Percentiles rank a stretch among this genome's conserved stretches.
phyloP scores from a whole-genome alignment of 2,888 invertebrate genomes.

The Macrostomum cliftonense region DNA sequence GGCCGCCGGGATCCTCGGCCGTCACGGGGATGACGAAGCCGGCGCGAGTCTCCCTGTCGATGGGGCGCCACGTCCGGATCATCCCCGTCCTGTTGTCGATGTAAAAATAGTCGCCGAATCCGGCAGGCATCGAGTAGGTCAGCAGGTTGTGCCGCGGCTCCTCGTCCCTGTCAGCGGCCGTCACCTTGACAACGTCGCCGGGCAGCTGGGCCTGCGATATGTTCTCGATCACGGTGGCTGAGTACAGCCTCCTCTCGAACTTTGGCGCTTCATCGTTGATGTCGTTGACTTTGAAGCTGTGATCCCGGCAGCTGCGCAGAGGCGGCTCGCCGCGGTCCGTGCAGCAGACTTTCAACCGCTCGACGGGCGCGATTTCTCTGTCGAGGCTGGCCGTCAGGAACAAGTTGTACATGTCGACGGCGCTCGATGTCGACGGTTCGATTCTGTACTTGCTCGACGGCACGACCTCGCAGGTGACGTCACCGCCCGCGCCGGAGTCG shows the following conservation, averaged over 20 bases:
- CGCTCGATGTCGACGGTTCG: constrained; percentile 15
- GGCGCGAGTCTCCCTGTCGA: constrained; percentile 19
- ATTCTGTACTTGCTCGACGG: constrained; percentile 14
- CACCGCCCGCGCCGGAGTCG: constrained; percentile 19
- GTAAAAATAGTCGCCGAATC: constrained; percentile 15
- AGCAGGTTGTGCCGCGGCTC: constrained; percentile 17
- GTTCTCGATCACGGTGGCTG: constrained; percentile 17
- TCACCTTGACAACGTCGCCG: constrained; percentile 17
- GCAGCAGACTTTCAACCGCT: constrained; percentile 16
- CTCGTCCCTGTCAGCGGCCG: constrained; percentile 17
- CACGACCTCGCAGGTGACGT: constrained; percentile 14
- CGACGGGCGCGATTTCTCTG: constrained; percentile 16
- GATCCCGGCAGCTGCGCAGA: constrained; percentile 15
- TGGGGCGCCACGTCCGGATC: constrained; percentile 15
- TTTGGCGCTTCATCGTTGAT: constrained; percentile 23
- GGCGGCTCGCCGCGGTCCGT: constrained; percentile 18
- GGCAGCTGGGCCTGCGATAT: constrained; percentile 9
- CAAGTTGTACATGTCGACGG: constrained; percentile 16
- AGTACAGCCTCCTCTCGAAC: constrained; percentile 13
- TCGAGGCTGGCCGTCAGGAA: constrained; percentile 15
- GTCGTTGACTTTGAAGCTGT: constrained; percentile 20
- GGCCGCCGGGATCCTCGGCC: too few relatives aligned
- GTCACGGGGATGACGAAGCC: constrained; percentile 14
- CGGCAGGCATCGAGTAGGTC: constrained; percentile 17
- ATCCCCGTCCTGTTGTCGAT: constrained; percentile 15